Conservation (phyloP, 2,888 invertebrate species). For the Yponomeuta plumbellus region DNA sequence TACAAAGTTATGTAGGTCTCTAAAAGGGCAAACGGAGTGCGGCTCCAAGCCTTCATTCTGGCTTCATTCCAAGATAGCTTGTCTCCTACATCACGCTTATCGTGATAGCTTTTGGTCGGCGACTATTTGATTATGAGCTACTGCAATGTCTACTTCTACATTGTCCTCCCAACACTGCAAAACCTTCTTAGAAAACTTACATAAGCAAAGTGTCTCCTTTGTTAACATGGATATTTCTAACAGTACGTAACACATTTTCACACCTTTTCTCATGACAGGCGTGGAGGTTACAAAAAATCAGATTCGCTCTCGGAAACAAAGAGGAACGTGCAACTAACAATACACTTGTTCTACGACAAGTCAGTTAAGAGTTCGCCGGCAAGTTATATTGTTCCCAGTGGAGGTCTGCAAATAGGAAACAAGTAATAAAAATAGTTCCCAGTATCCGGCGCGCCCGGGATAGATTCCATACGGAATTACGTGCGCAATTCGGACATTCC, state of each 20-base stretch:
- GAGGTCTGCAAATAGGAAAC: conserved; percentile 68
- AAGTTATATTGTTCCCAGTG: conserved; percentile 66
- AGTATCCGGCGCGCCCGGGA: conserved; percentile 60
- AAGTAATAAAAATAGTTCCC: conserved; percentile 73
- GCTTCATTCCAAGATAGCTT: conserved; percentile 72
- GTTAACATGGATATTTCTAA: not conserved
- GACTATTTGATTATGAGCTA: not conserved
- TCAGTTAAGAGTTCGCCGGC: conserved; percentile 56
- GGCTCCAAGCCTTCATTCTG: conserved; percentile 60
- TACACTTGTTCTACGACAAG: conserved; percentile 60
- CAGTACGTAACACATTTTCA: not conserved
- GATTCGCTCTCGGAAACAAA: conserved; percentile 24
- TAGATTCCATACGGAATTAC: conserved; percentile 71
- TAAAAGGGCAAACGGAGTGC: conserved; percentile 68
- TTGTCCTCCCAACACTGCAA: too few species aligned
- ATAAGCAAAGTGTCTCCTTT: not conserved
- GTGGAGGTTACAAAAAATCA: conserved; percentile 16
- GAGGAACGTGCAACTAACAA: conserved; percentile 64
- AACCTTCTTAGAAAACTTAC: not conserved
- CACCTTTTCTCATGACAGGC: conserved; percentile 20
- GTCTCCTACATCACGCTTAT: conserved; percentile 57
- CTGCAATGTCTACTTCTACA: too few species aligned
- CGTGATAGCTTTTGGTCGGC: conserved; percentile 29
- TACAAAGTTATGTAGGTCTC: conserved; percentile 69
- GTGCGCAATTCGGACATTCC: conserved; percentile 76